Conservation (phyloP, 2,797 vertebrate genomes). For the Saxicola maurus region DNA sequence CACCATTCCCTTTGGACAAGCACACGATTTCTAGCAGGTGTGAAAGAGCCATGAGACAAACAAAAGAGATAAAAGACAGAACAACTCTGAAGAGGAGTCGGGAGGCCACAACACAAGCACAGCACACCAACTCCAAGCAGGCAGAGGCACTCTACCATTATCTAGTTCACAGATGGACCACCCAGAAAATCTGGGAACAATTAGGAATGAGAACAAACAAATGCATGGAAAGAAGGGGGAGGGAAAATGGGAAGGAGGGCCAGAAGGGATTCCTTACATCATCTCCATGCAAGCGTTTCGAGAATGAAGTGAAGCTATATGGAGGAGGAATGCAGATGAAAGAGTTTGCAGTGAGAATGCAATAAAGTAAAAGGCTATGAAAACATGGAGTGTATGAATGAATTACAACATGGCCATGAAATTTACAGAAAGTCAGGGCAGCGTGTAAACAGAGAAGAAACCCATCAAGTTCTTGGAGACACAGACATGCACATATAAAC, state of each 20-base stretch:
- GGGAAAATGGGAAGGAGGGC: slow-evolving; percentile 10
- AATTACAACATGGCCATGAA: slow-evolving; percentile 32
- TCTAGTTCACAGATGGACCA: slow-evolving; percentile 76
- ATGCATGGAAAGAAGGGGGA: slow-evolving; percentile 2
- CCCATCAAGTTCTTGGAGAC: neutral
- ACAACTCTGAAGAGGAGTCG: slow-evolving; percentile 51
- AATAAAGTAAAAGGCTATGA: slow-evolving; percentile 57
- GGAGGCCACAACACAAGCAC: slow-evolving; percentile 64
- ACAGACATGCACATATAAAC: neutral
- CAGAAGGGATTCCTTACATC: slow-evolving; percentile 68
- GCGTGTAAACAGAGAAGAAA: slow-evolving; percentile 42
- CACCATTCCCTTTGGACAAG: slow-evolving; percentile 19
- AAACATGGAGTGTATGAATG: slow-evolving; percentile 35
- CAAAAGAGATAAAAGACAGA: slow-evolving; percentile 59
- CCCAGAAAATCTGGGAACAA: slow-evolving; percentile 74
- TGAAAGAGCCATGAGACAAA: slow-evolving; percentile 66
- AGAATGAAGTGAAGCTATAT: slow-evolving; percentile 62
- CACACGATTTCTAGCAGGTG: slow-evolving; percentile 63
- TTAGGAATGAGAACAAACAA: slow-evolving; percentile 67
- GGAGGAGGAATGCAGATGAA: slow-evolving; percentile 59
- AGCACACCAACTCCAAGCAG: slow-evolving; percentile 49
- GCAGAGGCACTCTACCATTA: slow-evolving; percentile 63
- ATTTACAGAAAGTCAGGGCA: slow-evolving; percentile 17
- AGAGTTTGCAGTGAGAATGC: slow-evolving; percentile 58
- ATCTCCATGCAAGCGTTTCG: slow-evolving; percentile 75